Percentiles rank a stretch among this genome's conserved stretches.
phyloP scores from a whole-genome alignment of 2,113 vertebrate genomes.

The Thinocorus orbignyianus region DNA sequence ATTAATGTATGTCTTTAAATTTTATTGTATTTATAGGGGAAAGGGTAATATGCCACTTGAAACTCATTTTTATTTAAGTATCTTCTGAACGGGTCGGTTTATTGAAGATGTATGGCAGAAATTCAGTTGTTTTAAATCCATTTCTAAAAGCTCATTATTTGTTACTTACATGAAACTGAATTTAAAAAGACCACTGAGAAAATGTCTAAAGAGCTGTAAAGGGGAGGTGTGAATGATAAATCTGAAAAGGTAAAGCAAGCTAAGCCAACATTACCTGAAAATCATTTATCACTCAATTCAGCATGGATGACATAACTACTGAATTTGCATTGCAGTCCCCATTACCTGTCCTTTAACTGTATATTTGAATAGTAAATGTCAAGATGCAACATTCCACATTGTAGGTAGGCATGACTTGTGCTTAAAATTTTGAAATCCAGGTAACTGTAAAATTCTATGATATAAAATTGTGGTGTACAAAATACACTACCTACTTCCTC shows the following conservation, averaged over 20 bases:
- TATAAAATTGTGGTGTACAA: neutral
- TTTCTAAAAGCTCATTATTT: neutral
- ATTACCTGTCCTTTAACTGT: neutral
- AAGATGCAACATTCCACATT: neutral
- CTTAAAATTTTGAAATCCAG: neutral
- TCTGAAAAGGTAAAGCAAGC: neutral
- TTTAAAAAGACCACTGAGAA: neutral
- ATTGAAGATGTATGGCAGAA: neutral
- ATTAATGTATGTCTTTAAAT: conserved; percentile 77
- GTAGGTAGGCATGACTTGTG: neutral
- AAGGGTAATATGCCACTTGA: neutral
- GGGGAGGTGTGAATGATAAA: neutral
- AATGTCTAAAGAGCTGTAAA: neutral
- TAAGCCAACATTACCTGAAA: neutral
- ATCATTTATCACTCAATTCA: neutral
- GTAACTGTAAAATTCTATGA: neutral
- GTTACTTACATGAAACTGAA: neutral
- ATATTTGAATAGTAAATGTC: neutral
- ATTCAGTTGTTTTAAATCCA: neutral
- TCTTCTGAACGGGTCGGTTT: neutral
- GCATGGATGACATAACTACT: neutral
- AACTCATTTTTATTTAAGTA: neutral
- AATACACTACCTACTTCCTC: neutral
- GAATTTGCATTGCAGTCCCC: neutral
- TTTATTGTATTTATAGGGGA: neutral